These are phyloP conservation scores for Ornithoptera priamus DNA, from an alignment of 2,888 invertebrate species.

Conservation along the genomic window DNA sequence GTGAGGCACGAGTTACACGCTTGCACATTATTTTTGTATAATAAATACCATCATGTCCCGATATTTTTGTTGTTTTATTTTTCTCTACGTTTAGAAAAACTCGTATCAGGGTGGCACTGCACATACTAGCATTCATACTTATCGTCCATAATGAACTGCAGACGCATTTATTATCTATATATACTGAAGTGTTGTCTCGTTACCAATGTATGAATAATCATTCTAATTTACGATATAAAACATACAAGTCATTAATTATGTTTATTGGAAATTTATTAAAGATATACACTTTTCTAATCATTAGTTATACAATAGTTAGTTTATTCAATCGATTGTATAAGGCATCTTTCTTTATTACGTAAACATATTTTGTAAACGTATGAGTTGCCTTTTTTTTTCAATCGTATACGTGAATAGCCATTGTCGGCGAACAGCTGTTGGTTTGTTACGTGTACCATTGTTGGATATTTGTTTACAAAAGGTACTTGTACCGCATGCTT, in stretches of 20 bases:
- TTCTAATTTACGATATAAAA: too few species aligned
- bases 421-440: conserved; percentile 69
- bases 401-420: conserved; percentile 60
- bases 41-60: conserved; percentile 79
- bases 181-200: too few species aligned
- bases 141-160: not conserved
- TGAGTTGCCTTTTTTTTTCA: conserved; percentile 65
- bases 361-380: conserved; percentile 61
- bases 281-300: not conserved
- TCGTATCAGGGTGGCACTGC: not conserved
- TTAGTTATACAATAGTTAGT: not conserved
- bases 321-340: too few species aligned
- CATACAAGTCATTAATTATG: too few species aligned
- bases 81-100: conserved; percentile 28
- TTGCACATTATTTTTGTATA: conserved; percentile 81
- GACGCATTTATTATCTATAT: too few species aligned
- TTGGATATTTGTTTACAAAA: conserved; percentile 57
- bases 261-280: too few species aligned
- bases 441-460: conserved; percentile 64
- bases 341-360: conserved; percentile 32
- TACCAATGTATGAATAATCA: too few species aligned
- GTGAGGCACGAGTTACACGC: conserved; percentile 75
- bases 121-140: not conserved
- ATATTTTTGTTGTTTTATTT: conserved; percentile 72
- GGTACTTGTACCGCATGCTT: conserved; percentile 41